Conservation (phyloP, 92 coral and sea anemone genomes). For the Porites rus region DNA sequence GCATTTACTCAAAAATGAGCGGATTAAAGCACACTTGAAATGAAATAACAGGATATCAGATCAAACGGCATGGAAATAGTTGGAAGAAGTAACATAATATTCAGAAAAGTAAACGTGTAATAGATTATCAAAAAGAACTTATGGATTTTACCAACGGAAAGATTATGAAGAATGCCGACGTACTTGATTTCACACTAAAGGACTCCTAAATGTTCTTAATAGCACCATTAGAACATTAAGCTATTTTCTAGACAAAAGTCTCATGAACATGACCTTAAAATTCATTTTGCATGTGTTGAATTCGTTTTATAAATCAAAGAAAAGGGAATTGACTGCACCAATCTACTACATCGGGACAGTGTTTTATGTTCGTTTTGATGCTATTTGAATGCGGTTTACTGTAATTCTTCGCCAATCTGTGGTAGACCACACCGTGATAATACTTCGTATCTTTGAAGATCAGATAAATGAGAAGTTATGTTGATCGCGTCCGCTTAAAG, state of each 20-base stretch:
- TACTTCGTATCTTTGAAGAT: neutral
- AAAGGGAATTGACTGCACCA: neutral
- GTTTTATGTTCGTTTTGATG: too few relatives aligned
- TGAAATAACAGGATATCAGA: neutral
- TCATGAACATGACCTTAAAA: neutral
- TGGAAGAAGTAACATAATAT: too few relatives aligned
- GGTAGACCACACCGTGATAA: slow-evolving; percentile 4
- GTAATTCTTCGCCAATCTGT: slow-evolving; percentile 19
- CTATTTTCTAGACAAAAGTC: neutral
- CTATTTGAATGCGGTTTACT: too few relatives aligned
- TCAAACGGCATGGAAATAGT: too few relatives aligned
- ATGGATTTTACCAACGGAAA: slow-evolving; percentile 23
- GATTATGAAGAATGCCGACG: slow-evolving; percentile 11
- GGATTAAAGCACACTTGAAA: too few relatives aligned
- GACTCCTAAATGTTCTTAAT: slow-evolving; percentile 2
- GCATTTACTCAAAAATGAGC: too few relatives aligned
- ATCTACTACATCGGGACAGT: neutral
- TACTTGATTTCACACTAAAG: slow-evolving; percentile 9
- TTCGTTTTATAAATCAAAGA: too few relatives aligned
- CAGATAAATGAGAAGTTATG: neutral
- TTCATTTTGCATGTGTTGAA: neutral
- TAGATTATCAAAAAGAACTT: neutral
- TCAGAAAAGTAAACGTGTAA: too few relatives aligned
- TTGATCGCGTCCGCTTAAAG: neutral
- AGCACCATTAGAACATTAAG: slow-evolving; percentile 18